Evolutionary conservation across 1,140 invertebrate genomes (phyloP), one percentile per base, ranked within the genome.

Genomic region (Marisa cornuarietis): DNA sequence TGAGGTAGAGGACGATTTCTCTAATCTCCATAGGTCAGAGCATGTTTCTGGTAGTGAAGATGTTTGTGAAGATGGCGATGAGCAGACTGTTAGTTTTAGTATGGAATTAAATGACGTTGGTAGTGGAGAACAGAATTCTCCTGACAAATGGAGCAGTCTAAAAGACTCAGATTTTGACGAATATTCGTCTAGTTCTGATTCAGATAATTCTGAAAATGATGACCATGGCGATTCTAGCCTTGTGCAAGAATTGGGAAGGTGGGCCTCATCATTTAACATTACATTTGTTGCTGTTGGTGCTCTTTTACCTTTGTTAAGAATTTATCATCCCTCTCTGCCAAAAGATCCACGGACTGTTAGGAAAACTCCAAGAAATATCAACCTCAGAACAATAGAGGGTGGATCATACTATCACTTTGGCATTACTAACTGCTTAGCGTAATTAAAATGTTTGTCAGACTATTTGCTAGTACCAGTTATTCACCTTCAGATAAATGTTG

Each of bases 331-430:
- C 31, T 31, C 31, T 7, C 51, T 79, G n/a, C 78, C 78, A 18
- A 74, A 74, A 65, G 78, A 79, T 65, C 71, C 78, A 22, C 51
- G 71, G 10, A 62, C 78, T 22, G 52, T 79, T 20, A 24, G 26
- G 26, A 42, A 63, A 20, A 79, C 78, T 65, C 71, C 71, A 26
- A 9, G 26, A 7, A 52, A 16, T 7, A 52, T 42, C 10, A 65
- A n/a, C 8, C 9, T 14, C 0, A 63, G 22, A 26, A 22, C 11
- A 31, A 26, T 65, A 26, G 13, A 31, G 22, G 78, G 78, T 5
- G 61, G 78, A 62, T 14, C n/a, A 18, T 79, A 79, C 51, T 74
- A 62, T 31, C 71, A 79, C 51, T 79, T 74, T 74, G 71, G 78
- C 13, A 63, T 79, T 42, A 22, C 14, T 9, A 9, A 74, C 11